Evolutionary conservation across 2,113 vertebrate genomes (phyloP), one percentile per base, ranked within the genome.

Genomic region (Kryptolebias marmoratus): DNA sequence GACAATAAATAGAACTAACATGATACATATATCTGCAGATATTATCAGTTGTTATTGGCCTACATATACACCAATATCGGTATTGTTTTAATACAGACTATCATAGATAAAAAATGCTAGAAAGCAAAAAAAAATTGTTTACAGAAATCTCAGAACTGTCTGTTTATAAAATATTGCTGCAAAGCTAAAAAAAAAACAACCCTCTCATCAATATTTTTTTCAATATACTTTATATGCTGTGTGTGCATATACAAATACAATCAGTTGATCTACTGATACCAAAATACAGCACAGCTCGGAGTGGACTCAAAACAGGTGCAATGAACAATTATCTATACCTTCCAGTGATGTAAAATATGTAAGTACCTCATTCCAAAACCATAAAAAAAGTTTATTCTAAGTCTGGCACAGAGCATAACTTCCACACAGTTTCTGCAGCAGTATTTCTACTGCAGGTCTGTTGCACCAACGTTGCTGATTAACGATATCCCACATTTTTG

Each of bases 401-500:
- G 79, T 74, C 83, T 79, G 79, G 78, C 75, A 66, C 63, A 18
- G 53, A 83, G 68, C 72, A 68, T 70, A 70, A 82, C 81, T 85
- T 85, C 80, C 67, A 75, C 80, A 84, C 80, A 79, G 75, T 77
- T 85, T 84, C 71, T 79, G 76, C 66, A 80, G 82, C 66, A 76
- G 78, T 72, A 59, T 85, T 83, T 76, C 55, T 49, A 80, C 68
- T 27, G 59, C 76, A 75, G 75, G 57, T 67, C 77, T 79, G 80
- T 82, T 79, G 72, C 76, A 80, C 56, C 54, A 5, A 60, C 73
- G 79, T 53, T 74, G 73, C 79, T 82, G 88, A 91, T 89, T 83
- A 82, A 91, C 88, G 84, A 87, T 85, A 89, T 88, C 80, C 84
- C 74, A 83, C 78, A 83, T 81, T 83, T 90, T 89, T 90, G 85